Percentiles rank a stretch among this genome's conserved stretches.
These are phyloP conservation scores for Gnathonemus longibarbis DNA, from an alignment of 2,113 vertebrate genomes.

Conservation along the genomic window DNA sequence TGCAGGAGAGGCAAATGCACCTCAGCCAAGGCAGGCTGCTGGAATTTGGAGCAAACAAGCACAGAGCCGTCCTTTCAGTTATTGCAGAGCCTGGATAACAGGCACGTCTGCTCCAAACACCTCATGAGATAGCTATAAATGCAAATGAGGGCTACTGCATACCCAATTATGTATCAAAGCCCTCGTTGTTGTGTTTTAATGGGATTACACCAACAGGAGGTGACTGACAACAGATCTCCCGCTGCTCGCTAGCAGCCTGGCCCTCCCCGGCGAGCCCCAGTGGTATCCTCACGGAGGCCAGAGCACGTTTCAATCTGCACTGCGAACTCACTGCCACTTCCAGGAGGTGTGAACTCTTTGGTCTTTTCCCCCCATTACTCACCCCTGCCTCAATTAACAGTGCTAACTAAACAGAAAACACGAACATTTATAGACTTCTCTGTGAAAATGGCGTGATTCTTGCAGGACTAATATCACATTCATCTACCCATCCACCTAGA, in stretches of 20 bases:
- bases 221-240: neutral
- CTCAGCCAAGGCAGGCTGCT: conserved; percentile 27
- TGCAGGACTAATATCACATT: neutral
- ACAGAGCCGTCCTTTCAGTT: neutral
- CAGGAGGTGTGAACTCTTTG: neutral
- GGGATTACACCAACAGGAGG: conserved; percentile 4
- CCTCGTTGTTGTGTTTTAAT: neutral
- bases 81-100: neutral
- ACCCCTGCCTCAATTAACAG: neutral
- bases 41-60: conserved; percentile 16
- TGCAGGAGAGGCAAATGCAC: neutral
- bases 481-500: neutral
- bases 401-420: neutral
- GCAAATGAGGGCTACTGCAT: neutral
- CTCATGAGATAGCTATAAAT: neutral
- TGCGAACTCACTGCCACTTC: neutral
- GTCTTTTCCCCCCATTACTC: neutral
- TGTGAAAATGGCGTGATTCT: neutral
- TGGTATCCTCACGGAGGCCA: neutral
- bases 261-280: neutral
- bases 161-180: neutral
- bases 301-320: neutral
- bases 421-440: neutral
- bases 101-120: neutral
- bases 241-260: neutral